Evolutionary conservation across 2,888 invertebrate species (phyloP), one percentile per base, ranked within the genome.

Genomic region (Adela reaumurella): DNA sequence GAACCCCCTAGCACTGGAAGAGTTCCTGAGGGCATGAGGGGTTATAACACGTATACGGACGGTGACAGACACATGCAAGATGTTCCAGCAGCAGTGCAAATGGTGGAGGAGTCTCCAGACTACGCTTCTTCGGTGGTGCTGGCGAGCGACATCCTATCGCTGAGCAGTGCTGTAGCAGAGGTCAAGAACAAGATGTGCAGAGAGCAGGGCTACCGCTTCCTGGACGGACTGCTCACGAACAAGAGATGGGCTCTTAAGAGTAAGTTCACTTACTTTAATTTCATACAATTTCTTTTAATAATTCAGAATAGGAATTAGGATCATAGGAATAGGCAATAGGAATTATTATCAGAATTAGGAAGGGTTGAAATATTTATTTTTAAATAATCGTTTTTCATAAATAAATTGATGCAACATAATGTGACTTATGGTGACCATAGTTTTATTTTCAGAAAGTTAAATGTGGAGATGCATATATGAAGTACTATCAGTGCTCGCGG

Each of bases 241-340:
- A 78, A 80, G 57, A 65, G 74, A 64, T 83, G 82, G 82, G 81
- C 83, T n/a, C 61, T 82, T 55, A 74, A 81, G 61, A 81, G 82
- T 83, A 58, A 81, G 82, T 81, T 55, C 2, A 19, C 11, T 18
- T 43, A n/a, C n/a, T n/a, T n/a, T n/a, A n/a, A n/a, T n/a, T n/a
- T n/a, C n/a, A n/a, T n/a, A n/a, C n/a, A n/a, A n/a, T n/a, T n/a
- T n/a, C n/a, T n/a, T n/a, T n/a, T n/a, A n/a, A n/a, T n/a, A n/a
- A n/a, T n/a, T n/a, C n/a, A n/a, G n/a, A n/a, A n/a, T n/a, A n/a
- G n/a, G n/a, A n/a, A n/a, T n/a, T n/a, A n/a, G n/a, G n/a, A n/a
- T n/a, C n/a, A n/a, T n/a, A n/a, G n/a, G n/a, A n/a, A n/a, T n/a
- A n/a, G n/a, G n/a, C n/a, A n/a, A n/a, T 17, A 17, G 18, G 19